Conservation (phyloP, 2,888 invertebrate species). For the Auanema freiburgensis region DNA sequence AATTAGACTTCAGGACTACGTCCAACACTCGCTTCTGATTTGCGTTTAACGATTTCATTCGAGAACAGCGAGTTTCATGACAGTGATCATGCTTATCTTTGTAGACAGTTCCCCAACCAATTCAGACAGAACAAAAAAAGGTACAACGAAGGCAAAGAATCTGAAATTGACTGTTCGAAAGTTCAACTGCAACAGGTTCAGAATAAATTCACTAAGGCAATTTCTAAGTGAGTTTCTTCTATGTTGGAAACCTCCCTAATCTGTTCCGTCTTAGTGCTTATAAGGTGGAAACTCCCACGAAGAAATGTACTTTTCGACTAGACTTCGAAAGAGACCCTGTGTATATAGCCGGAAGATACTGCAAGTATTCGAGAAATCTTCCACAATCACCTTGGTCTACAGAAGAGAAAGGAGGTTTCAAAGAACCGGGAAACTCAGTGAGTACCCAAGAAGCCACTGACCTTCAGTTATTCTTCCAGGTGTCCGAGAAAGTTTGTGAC, state of each 20-base stretch:
- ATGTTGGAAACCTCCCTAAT: background rate
- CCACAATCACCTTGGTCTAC: slow-evolving; percentile 94
- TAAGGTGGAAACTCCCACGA: slow-evolving; percentile 41
- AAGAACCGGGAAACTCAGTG: slow-evolving; percentile 45
- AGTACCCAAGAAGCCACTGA: slow-evolving; percentile 10
- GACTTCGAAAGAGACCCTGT: slow-evolving; percentile 54
- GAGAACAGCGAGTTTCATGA: slow-evolving; percentile 55
- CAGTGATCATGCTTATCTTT: slow-evolving; percentile 45
- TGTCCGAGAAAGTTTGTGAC: slow-evolving; percentile 56
- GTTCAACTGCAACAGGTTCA: slow-evolving; percentile 36
- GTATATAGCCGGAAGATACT: slow-evolving; percentile 72
- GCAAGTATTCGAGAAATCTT: slow-evolving; percentile 80
- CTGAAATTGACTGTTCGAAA: slow-evolving; percentile 24
- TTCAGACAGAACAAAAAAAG: slow-evolving; percentile 21
- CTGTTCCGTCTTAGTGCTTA: slow-evolving; percentile 32
- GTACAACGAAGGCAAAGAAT: slow-evolving; percentile 1
- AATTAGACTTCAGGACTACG: slow-evolving; percentile 51
- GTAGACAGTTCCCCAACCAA: slow-evolving; percentile 47
- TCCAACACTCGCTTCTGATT: slow-evolving; percentile 56
- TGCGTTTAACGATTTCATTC: slow-evolving; percentile 56
- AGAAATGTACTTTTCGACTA: slow-evolving; percentile 39
- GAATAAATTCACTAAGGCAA: slow-evolving; percentile 20
- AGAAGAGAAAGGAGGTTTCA: slow-evolving; percentile 42
- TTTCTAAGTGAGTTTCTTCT: slow-evolving; percentile 25
- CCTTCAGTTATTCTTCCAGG: slow-evolving; percentile 29